Evolutionary conservation across 1,140 invertebrate genomes (phyloP).

Genomic region (Heliconius eleuchia): DNA sequence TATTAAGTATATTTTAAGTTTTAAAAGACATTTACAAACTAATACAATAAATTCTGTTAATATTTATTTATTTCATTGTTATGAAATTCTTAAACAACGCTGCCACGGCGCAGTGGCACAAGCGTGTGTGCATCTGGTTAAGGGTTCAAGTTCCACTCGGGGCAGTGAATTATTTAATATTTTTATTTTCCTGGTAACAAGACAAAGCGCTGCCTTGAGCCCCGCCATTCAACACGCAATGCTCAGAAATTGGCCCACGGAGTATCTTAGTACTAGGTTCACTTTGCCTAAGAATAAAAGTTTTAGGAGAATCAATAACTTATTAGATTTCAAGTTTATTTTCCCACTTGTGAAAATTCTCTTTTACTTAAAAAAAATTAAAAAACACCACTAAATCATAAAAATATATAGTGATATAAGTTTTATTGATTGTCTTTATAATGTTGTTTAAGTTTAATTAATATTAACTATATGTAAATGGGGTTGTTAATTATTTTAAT

Average conservation of each 20-base stretch:
- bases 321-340: background rate
- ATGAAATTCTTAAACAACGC: too few species aligned
- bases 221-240: too few species aligned
- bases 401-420: background rate
- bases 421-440: background rate
- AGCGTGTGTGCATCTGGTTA: too few species aligned
- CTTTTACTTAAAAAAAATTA: background rate
- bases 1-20: background rate
- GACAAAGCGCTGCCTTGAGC: too few species aligned
- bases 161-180: too few species aligned
- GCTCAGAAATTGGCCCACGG: too few species aligned
- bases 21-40: background rate
- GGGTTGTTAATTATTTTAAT: background rate
- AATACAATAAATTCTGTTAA: background rate
- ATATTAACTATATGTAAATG: slow-evolving; percentile 1
- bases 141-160: too few species aligned
- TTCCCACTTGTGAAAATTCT: background rate
- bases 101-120: too few species aligned
- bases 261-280: too few species aligned
- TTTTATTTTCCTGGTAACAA: too few species aligned
- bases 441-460: background rate
- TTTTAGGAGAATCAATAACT: background rate
- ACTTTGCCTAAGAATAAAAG: background rate
- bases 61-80: background rate
- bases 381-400: background rate